Conservation (phyloP, 1,140 invertebrate genomes). For the Ooceraea biroi region DNA sequence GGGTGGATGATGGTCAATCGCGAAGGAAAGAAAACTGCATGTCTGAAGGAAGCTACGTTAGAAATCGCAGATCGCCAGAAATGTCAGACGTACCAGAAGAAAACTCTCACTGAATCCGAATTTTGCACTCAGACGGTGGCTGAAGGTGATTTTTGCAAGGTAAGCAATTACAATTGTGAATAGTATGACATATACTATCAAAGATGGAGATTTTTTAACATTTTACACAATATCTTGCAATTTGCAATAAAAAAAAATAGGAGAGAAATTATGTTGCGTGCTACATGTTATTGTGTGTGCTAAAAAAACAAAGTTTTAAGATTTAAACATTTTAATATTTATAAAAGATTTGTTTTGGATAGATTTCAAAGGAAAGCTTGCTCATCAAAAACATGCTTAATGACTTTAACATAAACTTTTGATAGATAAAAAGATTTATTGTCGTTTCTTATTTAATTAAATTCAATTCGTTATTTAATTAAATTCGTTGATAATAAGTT, state of each 20-base stretch:
- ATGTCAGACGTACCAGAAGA: constrained; percentile 26
- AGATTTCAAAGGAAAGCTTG: too few relatives aligned
- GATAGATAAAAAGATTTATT: too few relatives aligned
- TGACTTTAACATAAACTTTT: neutral
- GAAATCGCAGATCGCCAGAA: neutral
- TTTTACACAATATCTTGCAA: neutral
- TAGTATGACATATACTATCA: neutral
- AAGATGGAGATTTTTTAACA: neutral
- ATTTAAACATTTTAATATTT: neutral
- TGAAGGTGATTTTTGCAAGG: constrained; percentile 9
- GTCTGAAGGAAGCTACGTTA: constrained; percentile 12
- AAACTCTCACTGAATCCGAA: neutral
- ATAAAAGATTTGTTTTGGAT: neutral
- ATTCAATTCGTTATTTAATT: constrained; percentile 22
- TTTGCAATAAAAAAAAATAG: neutral
- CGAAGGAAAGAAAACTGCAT: neutral
- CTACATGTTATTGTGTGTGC: too few relatives aligned
- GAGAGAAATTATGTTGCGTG: too few relatives aligned
- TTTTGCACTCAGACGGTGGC: neutral
- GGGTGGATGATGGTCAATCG: constrained; percentile 18
- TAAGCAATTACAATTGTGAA: constrained; percentile 3
- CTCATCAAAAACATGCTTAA: too few relatives aligned
- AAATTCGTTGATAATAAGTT: neutral
- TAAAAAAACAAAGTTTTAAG: too few relatives aligned
- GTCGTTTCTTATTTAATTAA: neutral